Conservation (phyloP, 2,797 vertebrate genomes). For the Smutsia temminckii region DNA sequence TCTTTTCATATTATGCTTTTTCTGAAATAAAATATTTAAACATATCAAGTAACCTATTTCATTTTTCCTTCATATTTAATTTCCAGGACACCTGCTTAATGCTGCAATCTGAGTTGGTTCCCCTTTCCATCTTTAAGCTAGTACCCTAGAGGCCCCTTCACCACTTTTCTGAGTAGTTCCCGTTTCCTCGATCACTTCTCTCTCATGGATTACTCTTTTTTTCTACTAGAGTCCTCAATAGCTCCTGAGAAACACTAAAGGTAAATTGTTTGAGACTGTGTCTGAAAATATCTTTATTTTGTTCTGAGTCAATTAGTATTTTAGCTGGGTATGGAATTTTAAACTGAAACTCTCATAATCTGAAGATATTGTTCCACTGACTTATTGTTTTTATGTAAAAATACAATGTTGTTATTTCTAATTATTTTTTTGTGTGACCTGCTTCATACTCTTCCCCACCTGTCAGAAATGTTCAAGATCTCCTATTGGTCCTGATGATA, state of each 20-base stretch:
- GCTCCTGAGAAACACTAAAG: neutral
- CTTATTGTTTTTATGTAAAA: neutral
- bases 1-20: neutral
- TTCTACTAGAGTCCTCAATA: neutral
- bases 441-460: neutral
- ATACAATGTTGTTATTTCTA: neutral
- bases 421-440: neutral
- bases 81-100: neutral
- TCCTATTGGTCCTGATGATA: neutral
- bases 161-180: neutral
- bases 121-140: neutral
- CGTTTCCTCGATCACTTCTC: neutral
- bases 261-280: neutral
- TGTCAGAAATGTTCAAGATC: neutral
- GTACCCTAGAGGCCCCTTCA: rapidly evolving
- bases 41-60: neutral
- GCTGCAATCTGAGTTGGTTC: rapidly evolving
- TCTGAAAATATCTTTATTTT: neutral
- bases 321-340: neutral
- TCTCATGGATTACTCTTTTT: neutral
- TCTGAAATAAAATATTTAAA: neutral
- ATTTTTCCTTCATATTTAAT: neutral
- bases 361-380: neutral
- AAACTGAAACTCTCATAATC: neutral
- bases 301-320: neutral